A percentile compares a stretch with the other conserved stretches of the same genome.
These are phyloP conservation scores for Papilio glaucus DNA, from an alignment of 1,140 invertebrate genomes.

Conservation along the genomic window DNA sequence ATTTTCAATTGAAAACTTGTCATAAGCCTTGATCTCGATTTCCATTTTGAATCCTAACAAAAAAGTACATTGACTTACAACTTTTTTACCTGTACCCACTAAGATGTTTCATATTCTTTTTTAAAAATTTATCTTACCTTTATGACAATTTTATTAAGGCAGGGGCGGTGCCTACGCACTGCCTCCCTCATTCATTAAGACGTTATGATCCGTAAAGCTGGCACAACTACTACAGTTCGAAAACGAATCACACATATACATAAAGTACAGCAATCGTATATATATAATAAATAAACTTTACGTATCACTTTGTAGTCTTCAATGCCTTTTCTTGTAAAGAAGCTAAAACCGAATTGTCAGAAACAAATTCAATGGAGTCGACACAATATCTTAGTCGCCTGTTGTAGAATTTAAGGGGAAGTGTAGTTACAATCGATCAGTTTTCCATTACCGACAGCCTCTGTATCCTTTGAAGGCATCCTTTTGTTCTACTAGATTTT, in stretches of 20 bases:
- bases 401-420: too few species aligned
- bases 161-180: conserved; percentile 62
- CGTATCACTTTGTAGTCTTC: too few species aligned
- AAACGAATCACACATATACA: neutral
- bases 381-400: too few species aligned
- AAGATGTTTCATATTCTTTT: conserved; percentile 54
- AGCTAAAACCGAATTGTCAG: too few species aligned
- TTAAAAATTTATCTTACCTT: conserved; percentile 68
- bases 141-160: conserved; percentile 79
- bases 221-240: conserved; percentile 23
- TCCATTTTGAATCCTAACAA: conserved; percentile 54
- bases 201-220: conserved; percentile 52
- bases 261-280: conserved; percentile 25
- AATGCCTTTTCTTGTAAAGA: too few species aligned
- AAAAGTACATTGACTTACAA: conserved; percentile 57
- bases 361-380: too few species aligned
- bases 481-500: too few species aligned
- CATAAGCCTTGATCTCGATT: conserved; percentile 24
- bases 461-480: too few species aligned
- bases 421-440: too few species aligned
- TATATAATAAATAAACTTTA: conserved; percentile 11
- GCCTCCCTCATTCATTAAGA: conserved; percentile 71
- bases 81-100: conserved; percentile 55
- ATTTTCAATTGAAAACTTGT: neutral
- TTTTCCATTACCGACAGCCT: too few species aligned